phyloP scores from a whole-genome alignment of 2,888 invertebrate genomes.

The Leucophenga montana region DNA sequence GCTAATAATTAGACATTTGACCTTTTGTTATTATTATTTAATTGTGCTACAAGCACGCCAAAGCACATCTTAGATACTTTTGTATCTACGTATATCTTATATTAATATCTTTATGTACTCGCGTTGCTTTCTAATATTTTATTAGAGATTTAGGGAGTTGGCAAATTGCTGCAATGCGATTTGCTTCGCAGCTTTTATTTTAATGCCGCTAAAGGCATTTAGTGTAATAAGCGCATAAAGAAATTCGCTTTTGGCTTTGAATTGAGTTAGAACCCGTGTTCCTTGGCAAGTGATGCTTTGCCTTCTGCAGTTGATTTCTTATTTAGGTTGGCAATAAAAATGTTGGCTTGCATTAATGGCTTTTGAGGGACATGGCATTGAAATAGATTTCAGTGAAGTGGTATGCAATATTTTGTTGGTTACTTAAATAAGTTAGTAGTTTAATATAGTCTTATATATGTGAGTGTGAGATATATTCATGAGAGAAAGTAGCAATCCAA shows the following conservation, averaged over 20 bases:
- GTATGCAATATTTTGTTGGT: too few species aligned
- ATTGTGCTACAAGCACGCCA: conserved; percentile 41
- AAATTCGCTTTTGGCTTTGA: conserved; percentile 30
- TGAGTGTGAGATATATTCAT: too few species aligned
- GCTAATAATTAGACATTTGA: conserved; percentile 66
- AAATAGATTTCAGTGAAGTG: too few species aligned
- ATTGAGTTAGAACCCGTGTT: conserved; percentile 25
- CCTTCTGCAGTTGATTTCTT: conserved; percentile 12
- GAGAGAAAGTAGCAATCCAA: too few species aligned
- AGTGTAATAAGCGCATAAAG: conserved; percentile 28
- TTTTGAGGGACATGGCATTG: too few species aligned
- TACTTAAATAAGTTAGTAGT: too few species aligned
- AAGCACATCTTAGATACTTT: background rate
- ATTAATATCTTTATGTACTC: background rate
- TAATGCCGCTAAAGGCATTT: conserved; percentile 39
- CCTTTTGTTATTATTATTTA: conserved; percentile 58
- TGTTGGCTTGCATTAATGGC: too few species aligned
- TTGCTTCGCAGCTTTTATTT: conserved; percentile 35
- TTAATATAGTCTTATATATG: too few species aligned
- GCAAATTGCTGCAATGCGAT: conserved; percentile 9
- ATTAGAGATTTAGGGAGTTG: conserved; percentile 24
- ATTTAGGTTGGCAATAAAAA: conserved; percentile 12
- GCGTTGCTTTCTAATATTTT: conserved; percentile 41
- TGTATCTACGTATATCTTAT: background rate
- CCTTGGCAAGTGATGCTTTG: background rate